Evolutionary conservation across 1,140 invertebrate genomes (phyloP).

Genomic region (Limonius californicus): DNA sequence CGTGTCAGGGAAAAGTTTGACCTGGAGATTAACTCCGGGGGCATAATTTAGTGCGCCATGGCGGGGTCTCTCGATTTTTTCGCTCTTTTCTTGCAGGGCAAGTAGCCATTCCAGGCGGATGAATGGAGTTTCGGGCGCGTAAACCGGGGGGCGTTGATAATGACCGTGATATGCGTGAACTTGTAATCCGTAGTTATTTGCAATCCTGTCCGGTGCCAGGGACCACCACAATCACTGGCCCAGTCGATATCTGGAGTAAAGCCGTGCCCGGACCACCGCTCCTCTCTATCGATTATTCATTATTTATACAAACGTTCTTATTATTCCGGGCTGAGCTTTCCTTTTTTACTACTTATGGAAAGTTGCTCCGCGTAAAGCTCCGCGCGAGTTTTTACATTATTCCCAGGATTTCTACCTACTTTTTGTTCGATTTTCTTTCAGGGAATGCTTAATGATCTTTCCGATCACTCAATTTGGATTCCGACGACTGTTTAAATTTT

Average conservation of each 20-base stretch:
- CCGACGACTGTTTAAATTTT: background rate
- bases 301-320: constrained; percentile 47
- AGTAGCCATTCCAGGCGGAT: background rate
- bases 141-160: constrained; percentile 7
- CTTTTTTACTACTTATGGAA: constrained; percentile 25
- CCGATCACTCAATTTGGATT: background rate
- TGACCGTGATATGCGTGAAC: constrained; percentile 16
- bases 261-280: constrained; percentile 40
- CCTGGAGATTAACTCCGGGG: background rate
- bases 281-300: constrained; percentile 46
- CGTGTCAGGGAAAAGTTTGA: constrained; percentile 2
- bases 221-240: constrained; percentile 20
- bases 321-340: constrained; percentile 40
- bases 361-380: constrained; percentile 7
- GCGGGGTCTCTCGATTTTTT: background rate
- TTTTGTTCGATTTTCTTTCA: background rate
- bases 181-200: constrained; percentile 17
- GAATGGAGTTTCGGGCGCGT: background rate
- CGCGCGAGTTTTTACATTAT: constrained; percentile 1
- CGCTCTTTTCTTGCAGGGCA: background rate
- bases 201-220: constrained; percentile 18
- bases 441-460: background rate
- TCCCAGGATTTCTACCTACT: constrained; percentile 1
- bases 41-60: background rate
- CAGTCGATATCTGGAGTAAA: constrained; percentile 44